Evolutionary conservation across 2,797 vertebrate species (phyloP), one percentile per base, ranked within the genome.

Genomic region (Alfaro cultratus): DNA sequence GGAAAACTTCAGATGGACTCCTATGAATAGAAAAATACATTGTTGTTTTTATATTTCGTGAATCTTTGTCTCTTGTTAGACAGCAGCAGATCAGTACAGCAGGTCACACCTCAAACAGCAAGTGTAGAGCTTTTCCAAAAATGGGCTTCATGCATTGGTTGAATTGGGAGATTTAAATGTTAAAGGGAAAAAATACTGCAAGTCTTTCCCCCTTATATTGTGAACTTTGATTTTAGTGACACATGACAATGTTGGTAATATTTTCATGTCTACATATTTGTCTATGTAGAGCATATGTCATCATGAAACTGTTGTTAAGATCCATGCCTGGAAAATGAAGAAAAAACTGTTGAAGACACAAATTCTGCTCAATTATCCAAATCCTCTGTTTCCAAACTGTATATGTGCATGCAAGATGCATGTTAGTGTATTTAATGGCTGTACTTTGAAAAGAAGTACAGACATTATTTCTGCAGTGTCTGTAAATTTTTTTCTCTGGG

Each of bases 21-120:
- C 76, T 93, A 88, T 93, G 91, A 81, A 93, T 90, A 93, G 81
- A 82, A 86, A 87, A 87, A 83, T 85, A 77, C 71, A 15, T 76
- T 6, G 26, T 62, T 87, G 76, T 92, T 77, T 34, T 87, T 75
- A 82, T 80, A 85, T 74, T 89, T 49, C 70, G 67, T 90, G 80
- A 89, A 73, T 89, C 77, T 88, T 82, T 80, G 75, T 84, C 47
- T 85, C 81, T 86, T 78, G 79, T 88, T 93, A 94, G 90, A 82
- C 83, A 80, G 90, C 87, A 92, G 89, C 88, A 91, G 90, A 83
- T 90, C 86, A 89, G 79, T 64, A 71, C 86, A 89, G 82, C 87
- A 86, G 81, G 36, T 74, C 10, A 41, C 55, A 23, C 76, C 55
- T 73, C n/a, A 36, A 12, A 75, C 36, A 39, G 36, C 79, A 68